Percentiles rank a stretch among this genome's conserved stretches.
Evolutionary conservation across 2,113 vertebrate species (phyloP).

Genomic region (Cacatua alba): DNA sequence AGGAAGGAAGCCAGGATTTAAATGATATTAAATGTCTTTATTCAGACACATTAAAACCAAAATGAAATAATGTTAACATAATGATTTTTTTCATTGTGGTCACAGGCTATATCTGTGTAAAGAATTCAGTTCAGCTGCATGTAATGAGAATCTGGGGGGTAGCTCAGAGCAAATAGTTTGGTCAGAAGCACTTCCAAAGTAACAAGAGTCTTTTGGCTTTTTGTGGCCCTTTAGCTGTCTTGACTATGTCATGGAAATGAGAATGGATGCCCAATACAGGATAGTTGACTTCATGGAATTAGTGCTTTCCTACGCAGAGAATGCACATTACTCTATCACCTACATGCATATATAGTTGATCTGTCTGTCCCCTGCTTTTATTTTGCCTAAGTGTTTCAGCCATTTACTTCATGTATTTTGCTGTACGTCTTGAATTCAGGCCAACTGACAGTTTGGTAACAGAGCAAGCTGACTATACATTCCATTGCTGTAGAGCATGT

Average conservation of each 20-base stretch:
- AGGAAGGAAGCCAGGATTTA: conserved; percentile 26
- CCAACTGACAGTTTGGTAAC: neutral
- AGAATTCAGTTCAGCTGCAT: neutral
- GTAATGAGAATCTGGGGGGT: neutral
- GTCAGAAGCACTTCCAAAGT: neutral
- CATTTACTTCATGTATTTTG: neutral
- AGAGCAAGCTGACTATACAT: neutral
- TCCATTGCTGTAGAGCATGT: neutral
- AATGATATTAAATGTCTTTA: neutral
- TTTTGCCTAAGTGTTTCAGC: neutral
- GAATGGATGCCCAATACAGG: neutral
- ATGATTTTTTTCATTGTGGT: neutral
- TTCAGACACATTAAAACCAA: neutral
- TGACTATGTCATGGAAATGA: neutral
- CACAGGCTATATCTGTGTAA: neutral
- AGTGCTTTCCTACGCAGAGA: neutral
- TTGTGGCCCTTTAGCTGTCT: neutral
- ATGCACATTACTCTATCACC: neutral
- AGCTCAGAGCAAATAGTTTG: neutral
- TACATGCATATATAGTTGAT: neutral
- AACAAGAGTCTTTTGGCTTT: neutral
- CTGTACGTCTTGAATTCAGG: neutral
- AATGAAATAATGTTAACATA: neutral
- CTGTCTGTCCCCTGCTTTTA: neutral
- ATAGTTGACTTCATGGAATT: neutral